These are phyloP conservation scores for Eulemur rubriventer DNA, from an alignment of 2,797 vertebrate species.

Conservation along the genomic window DNA sequence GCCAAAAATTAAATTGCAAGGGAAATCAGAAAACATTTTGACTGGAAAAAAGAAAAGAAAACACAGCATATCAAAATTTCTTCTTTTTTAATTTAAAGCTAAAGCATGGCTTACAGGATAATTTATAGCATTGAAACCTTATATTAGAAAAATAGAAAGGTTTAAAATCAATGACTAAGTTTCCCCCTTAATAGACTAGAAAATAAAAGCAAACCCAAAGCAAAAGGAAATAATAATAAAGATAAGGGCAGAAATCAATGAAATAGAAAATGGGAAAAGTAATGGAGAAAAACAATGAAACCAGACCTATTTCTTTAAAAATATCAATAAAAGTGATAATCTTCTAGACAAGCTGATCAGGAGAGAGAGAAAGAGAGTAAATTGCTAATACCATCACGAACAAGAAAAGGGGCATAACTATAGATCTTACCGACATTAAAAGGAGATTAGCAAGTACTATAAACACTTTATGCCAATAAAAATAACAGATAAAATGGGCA, in stretches of 20 bases:
- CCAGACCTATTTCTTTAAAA: conserved; percentile 8
- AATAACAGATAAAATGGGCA: neutral
- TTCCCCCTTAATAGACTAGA: conserved; percentile 20
- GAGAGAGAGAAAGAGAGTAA: neutral
- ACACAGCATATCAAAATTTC: neutral
- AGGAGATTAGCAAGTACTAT: neutral
- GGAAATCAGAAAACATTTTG: conserved; percentile 9
- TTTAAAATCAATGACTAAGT: conserved; percentile 31
- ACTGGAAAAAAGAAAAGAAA: neutral
- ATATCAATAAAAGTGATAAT: neutral
- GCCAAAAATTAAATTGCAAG: neutral
- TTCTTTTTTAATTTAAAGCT: neutral
- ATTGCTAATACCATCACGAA: neutral
- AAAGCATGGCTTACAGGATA: neutral
- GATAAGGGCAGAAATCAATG: conserved; percentile 1
- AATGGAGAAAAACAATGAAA: neutral
- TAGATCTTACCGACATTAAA: neutral
- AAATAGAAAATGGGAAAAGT: conserved; percentile 46
- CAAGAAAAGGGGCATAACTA: neutral
- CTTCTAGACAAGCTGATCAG: neutral
- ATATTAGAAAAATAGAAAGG: neutral
- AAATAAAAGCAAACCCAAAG: conserved; percentile 41
- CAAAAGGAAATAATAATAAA: conserved; percentile 12
- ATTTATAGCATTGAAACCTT: neutral
- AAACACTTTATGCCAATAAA: neutral